A percentile compares a stretch with the other conserved stretches of the same genome.
Conservation (phyloP, 1,140 invertebrate species). For the Armadillidium nasatum region DNA sequence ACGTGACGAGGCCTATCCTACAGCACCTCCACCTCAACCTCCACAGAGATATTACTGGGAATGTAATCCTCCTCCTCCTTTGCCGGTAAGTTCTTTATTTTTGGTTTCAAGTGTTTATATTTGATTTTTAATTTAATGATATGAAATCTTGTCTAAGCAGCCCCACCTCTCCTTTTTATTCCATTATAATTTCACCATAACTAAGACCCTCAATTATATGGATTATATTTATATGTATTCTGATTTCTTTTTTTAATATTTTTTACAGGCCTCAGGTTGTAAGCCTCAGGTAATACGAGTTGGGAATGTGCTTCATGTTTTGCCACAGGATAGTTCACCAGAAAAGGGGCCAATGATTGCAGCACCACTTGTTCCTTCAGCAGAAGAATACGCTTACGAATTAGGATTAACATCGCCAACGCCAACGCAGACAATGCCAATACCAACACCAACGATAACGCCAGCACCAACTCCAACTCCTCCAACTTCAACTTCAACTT, state of each 20-base stretch:
- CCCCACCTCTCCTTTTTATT: too few relatives aligned
- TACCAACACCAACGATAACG: too few relatives aligned
- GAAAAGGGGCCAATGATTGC: neutral
- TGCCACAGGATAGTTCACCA: neutral
- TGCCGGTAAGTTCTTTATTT: neutral
- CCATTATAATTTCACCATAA: too few relatives aligned
- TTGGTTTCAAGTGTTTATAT: neutral
- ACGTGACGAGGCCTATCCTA: too few relatives aligned
- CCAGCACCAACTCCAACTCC: too few relatives aligned
- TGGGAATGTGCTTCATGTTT: neutral
- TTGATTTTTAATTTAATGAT: too few relatives aligned
- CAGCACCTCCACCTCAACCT: neutral
- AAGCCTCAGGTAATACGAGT: constrained; percentile 3
- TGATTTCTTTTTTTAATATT: too few relatives aligned
- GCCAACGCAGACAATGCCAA: too few relatives aligned
- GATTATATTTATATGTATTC: too few relatives aligned
- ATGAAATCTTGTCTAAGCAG: too few relatives aligned
- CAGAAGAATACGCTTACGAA: neutral
- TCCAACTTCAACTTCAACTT: too few relatives aligned
- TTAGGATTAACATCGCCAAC: neutral
- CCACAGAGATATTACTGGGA: neutral
- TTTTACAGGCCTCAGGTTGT: neutral
- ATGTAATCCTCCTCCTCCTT: neutral
- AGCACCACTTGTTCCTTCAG: neutral
- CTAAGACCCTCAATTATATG: too few relatives aligned